A percentile compares a stretch with the other conserved stretches of the same genome.
These are phyloP conservation scores for Craniophora ligustri DNA, from an alignment of 2,888 invertebrate genomes.

Conservation along the genomic window DNA sequence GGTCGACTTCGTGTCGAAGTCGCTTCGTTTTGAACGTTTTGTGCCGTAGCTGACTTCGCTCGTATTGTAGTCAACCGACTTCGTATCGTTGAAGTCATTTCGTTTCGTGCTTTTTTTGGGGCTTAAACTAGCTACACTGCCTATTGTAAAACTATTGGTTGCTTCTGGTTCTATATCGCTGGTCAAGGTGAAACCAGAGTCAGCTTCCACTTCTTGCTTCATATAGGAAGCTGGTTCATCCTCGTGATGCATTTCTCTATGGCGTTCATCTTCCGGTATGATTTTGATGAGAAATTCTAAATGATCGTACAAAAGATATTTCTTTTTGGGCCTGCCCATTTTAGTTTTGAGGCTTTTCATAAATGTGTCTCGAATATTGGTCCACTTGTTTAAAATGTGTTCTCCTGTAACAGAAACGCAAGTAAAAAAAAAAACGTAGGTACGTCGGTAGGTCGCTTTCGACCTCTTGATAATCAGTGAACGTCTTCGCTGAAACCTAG, in stretches of 20 bases:
- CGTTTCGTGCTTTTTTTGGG: slow-evolving; percentile 23
- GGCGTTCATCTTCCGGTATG: slow-evolving; percentile 56
- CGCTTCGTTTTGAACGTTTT: slow-evolving; percentile 17
- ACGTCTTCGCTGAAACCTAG: too few species aligned
- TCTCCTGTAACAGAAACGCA: slow-evolving; percentile 69
- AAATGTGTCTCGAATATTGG: slow-evolving; percentile 81
- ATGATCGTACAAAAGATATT: slow-evolving; percentile 74
- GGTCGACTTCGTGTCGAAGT: slow-evolving; percentile 8
- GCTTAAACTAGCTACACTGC: slow-evolving; percentile 13
- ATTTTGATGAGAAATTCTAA: slow-evolving; percentile 73
- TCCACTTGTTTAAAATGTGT: slow-evolving; percentile 77
- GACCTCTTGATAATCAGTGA: too few species aligned
- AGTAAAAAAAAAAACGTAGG: too few species aligned
- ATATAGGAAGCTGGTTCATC: slow-evolving; percentile 41
- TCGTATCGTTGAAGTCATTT: slow-evolving; percentile 22
- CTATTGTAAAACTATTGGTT: slow-evolving; percentile 13
- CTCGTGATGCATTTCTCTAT: slow-evolving; percentile 18
- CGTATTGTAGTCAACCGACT: slow-evolving; percentile 9
- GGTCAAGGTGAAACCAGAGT: slow-evolving; percentile 17
- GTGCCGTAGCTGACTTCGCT: slow-evolving; percentile 21
- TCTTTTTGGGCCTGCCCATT: slow-evolving; percentile 70
- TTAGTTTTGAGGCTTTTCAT: slow-evolving; percentile 72
- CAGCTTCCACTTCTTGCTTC: slow-evolving; percentile 55
- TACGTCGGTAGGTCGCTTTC: too few species aligned
- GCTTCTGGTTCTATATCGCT: slow-evolving; percentile 17